phyloP scores from a whole-genome alignment of 2,113 vertebrate genomes.

The Pelecanoides urinatrix region DNA sequence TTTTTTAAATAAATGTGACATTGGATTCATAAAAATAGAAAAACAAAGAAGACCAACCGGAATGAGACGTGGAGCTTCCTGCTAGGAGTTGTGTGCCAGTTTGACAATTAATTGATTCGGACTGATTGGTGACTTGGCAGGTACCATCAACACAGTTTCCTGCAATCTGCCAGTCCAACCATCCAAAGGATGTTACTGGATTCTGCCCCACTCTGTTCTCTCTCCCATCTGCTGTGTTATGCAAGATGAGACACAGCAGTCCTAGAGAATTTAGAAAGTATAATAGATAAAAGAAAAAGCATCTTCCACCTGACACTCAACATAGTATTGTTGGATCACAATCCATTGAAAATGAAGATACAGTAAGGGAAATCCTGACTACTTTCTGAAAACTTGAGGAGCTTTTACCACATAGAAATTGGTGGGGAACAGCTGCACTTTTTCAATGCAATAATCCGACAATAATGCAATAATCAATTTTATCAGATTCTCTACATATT shows the following conservation, averaged over 20 bases:
- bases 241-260: constrained; percentile 58
- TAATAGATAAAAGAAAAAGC: not conserved
- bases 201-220: constrained; percentile 48
- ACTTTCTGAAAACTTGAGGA: not conserved
- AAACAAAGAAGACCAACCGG: not conserved
- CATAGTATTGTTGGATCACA: not conserved
- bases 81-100: constrained; percentile 37
- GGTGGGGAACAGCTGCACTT: not conserved
- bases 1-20: not conserved
- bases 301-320: not conserved
- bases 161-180: constrained; percentile 69
- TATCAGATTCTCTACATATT: not conserved
- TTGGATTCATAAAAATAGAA: constrained; percentile 43
- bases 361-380: not conserved
- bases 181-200: constrained; percentile 65
- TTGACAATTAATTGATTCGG: constrained; percentile 69
- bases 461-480: not conserved
- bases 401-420: not conserved
- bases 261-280: constrained; percentile 20
- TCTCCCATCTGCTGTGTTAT: constrained; percentile 72
- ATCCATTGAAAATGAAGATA: not conserved
- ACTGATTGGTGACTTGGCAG: constrained; percentile 66
- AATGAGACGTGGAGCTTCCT: constrained; percentile 36
- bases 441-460: not conserved
- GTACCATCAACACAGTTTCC: constrained; percentile 61